Conservation (phyloP, 2,888 invertebrate species). For the Watsonalla cultraria region DNA sequence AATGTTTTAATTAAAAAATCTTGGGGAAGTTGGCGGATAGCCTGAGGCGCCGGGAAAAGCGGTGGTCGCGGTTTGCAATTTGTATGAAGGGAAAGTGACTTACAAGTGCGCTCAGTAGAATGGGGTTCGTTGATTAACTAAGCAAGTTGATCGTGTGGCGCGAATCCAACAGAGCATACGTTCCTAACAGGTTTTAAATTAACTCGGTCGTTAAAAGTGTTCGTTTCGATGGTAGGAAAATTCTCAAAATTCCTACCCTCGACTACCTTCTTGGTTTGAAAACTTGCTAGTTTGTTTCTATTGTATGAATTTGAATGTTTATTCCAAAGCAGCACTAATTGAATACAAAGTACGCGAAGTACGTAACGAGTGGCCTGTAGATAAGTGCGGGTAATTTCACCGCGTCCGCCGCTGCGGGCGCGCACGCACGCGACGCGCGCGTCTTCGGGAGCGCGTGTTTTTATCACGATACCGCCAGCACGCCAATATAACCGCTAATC, state of each 20-base stretch:
- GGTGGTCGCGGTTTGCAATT: conserved; percentile 36
- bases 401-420: conserved; percentile 64
- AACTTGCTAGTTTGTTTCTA: neutral
- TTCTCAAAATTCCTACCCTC: neutral
- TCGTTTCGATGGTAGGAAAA: neutral
- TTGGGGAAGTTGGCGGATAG: conserved; percentile 26
- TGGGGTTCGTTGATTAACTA: conserved; percentile 38
- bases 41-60: conserved; percentile 21
- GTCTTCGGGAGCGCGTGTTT: conserved; percentile 49
- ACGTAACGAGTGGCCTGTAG: conserved; percentile 50
- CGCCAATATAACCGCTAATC: conserved; percentile 33
- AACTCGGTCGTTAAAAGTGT: neutral
- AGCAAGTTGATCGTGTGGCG: conserved; percentile 20
- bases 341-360: conserved; percentile 50
- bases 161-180: conserved; percentile 14
- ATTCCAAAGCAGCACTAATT: conserved; percentile 4
- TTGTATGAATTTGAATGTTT: no score
- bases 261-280: neutral
- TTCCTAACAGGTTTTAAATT: conserved; percentile 6
- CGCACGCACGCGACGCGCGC: conserved; percentile 62
- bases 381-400: conserved; percentile 70
- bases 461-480: conserved; percentile 24
- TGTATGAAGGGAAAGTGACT: conserved; percentile 31
- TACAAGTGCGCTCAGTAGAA: conserved; percentile 32
- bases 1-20: conserved; percentile 60